phyloP scores from a whole-genome alignment of 2,888 invertebrate species.

The Dolomedes plantarius region DNA sequence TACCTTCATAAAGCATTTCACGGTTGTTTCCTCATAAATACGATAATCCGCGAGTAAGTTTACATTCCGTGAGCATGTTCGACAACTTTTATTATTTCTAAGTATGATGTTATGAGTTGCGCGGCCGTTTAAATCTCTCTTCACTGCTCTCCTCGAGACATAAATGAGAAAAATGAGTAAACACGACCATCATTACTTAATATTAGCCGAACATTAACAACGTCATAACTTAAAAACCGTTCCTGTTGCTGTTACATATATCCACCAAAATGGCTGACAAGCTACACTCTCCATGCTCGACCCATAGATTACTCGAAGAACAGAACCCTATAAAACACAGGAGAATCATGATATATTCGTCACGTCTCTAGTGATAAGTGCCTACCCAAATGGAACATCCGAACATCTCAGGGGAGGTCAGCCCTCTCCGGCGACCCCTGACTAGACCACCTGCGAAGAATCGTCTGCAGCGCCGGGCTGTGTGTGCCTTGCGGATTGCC shows the following conservation, averaged over 20 bases:
- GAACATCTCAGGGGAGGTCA: slow-evolving; percentile 7
- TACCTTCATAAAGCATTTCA: too few species aligned
- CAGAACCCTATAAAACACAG: background rate
- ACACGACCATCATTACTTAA: background rate
- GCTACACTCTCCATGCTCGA: background rate
- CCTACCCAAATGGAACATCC: slow-evolving; percentile 1
- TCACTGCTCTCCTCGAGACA: background rate
- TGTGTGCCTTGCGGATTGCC: background rate
- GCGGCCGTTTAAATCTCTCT: background rate
- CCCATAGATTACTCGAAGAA: background rate
- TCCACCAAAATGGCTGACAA: background rate
- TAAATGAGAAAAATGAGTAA: background rate
- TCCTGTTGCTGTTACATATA: background rate
- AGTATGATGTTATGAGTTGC: background rate
- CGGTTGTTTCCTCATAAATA: too few species aligned
- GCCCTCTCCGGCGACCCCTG: background rate
- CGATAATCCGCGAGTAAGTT: too few species aligned
- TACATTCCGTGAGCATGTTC: background rate
- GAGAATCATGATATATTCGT: slow-evolving; percentile 12
- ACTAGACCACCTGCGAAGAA: slow-evolving; percentile 16
- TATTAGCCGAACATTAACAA: background rate
- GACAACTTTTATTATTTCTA: background rate
- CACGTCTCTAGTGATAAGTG: slow-evolving; percentile 13
- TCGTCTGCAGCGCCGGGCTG: background rate
- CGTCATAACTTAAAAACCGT: background rate